Evolutionary conservation across 2,797 vertebrate species (phyloP), one percentile per base, ranked within the genome.

Genomic region (Acanthurus leucopareius): DNA sequence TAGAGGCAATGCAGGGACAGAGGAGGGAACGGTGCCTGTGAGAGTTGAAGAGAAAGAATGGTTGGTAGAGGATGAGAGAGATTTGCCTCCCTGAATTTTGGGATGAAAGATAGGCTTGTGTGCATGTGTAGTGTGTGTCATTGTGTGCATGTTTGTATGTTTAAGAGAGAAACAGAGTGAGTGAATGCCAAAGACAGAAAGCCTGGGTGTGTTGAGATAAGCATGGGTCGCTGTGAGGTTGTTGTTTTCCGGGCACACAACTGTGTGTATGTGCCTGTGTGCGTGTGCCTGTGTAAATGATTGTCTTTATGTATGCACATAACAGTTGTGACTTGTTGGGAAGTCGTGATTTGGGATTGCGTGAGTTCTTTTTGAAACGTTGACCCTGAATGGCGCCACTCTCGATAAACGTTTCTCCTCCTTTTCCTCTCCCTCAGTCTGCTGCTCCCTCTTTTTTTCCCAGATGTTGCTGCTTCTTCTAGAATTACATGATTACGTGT

Each of bases 161-260:
- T 66, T 67, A 53, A 83, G 77, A 62, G 58, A 52, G 72, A 51
- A 62, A 79, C 53, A 75, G 62, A 73, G 69, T 11, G 74, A 84
- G 63, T 76, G 79, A 83, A 89, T 91, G 91, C 94, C 93, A 94
- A 85, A 86, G 74, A 79, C 35, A 90, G 91, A 87, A 83, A 78
- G 91, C 80, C 94, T 94, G 94, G 80, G 77, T 91, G 78, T 90
- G 86, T 81, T 91, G 91, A 93, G 95, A 95, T 95, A 95, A 95
- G 92, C 80, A 62, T 40, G 87, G 89, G 86, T 91, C 45, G 65
- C 75, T 81, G 85, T 88, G 83, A 86, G 86, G 80, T 84, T 92
- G 88, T 79, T 87, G 66, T 86, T 90, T 88, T 91, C 71, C 17
- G 62, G 71, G 75, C 74, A 74, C 48, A 32, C 44, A 20, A 8